These are phyloP conservation scores for Nyctibius bracteatus DNA, from an alignment of 2,113 vertebrate genomes.

Conservation along the genomic window DNA sequence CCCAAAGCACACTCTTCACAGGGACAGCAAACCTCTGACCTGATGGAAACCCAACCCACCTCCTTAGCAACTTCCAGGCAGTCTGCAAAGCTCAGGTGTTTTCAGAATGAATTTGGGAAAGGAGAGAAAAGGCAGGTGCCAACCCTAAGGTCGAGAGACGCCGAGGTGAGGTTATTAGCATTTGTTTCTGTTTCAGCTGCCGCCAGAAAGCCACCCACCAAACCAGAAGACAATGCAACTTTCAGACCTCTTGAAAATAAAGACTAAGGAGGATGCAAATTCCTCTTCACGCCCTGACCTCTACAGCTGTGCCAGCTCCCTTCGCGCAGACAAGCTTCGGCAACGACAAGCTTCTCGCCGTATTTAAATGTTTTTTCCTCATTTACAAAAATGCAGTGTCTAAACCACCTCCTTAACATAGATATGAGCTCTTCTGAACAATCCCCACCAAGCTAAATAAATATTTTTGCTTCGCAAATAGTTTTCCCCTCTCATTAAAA, in stretches of 20 bases:
- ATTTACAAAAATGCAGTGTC: background rate
- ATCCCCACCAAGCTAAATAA: constrained; percentile 8
- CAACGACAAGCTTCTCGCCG: background rate
- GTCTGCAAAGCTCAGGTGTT: background rate
- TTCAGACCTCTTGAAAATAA: background rate
- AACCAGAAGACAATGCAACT: background rate
- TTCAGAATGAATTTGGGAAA: background rate
- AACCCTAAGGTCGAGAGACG: background rate
- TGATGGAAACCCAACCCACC: background rate
- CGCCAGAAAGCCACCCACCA: background rate
- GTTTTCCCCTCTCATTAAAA: background rate
- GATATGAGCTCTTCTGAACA: background rate
- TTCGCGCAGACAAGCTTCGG: background rate
- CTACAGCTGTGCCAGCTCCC: background rate
- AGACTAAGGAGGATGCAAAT: background rate
- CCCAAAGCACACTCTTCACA: background rate
- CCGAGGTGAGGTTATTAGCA: background rate
- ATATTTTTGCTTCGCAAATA: constrained; percentile 16
- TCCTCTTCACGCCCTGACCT: background rate
- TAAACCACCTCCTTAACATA: background rate
- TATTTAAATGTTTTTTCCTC: background rate
- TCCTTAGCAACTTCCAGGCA: background rate
- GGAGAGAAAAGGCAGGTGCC: background rate
- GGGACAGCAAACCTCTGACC: background rate
- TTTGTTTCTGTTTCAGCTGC: background rate